Evolutionary conservation across 1,140 invertebrate species (phyloP), one percentile per base, ranked within the genome.

Genomic region (Tetragonula clypearis): DNA sequence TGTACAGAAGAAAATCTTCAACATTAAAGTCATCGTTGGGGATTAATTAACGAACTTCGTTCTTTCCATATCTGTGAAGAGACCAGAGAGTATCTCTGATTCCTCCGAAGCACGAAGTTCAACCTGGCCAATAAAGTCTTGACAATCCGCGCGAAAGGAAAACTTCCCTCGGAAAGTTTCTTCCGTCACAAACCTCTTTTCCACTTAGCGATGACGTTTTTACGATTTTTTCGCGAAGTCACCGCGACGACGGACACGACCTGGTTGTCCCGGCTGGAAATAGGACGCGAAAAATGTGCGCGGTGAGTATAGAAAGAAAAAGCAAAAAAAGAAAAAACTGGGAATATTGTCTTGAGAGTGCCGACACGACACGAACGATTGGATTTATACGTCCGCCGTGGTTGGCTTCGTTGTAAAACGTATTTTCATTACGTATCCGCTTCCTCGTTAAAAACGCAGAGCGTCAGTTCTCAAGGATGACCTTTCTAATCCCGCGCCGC

Each of bases 391-490:
- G 73, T 69, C 73, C 30, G 41, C 65, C 9, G 55, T 30, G 49
- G 73, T 58, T 68, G 30, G 30, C 62, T 77, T 66, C 73, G 73
- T 65, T 82, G 66, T 55, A 73, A 82, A 82, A 76, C 73, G 73
- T 82, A 82, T 82, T 76, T 82, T 69, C 81, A 83, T 83, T 83
- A 77, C 74, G 81, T 26, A 55, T 82, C 72, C 49, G 58, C 41
- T 66, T 55, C 5, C 73, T 62, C 35, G 65, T 53, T 55, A 58
- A 41, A 83, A 83, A 69, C 30, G 60, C 26, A 69, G 62, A 53
- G 15, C 6, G 0, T 11, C 72, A 30, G 53, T 69, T 83, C 65
- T 74, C 74, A 65, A 23, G 74, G 65, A 83, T 77, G 65, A 66
- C 55, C 81, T 58, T 66, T 77, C 81, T 82, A 82, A 77, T 83